Percentiles rank a stretch among this genome's conserved stretches.
These are phyloP conservation scores for Haliclona indistincta DNA, from an alignment of 37 sponge, comb jelly and placozoan species.

Conservation along the genomic window DNA sequence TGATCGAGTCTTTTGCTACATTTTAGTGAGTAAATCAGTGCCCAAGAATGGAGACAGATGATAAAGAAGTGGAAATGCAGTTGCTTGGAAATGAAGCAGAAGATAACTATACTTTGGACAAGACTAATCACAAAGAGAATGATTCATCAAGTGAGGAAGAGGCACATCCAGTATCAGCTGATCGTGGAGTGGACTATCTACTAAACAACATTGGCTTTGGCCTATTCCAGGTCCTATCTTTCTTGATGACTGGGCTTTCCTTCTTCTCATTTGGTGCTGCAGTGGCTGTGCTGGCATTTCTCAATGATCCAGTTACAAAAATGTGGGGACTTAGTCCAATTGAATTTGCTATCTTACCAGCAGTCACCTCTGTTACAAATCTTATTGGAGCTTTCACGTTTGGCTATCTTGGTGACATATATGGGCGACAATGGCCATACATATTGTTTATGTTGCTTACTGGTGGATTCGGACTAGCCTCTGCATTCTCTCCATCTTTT, in stretches of 20 bases:
- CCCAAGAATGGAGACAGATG: no score
- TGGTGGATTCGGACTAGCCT: constrained; percentile 22
- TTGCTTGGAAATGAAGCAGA: no score
- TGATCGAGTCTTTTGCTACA: no score
- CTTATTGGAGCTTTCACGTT: constrained; percentile 25
- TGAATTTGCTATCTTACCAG: constrained; percentile 33
- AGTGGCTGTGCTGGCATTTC: constrained; percentile 9
- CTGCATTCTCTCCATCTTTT: constrained; percentile 48
- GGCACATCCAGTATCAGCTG: no score
- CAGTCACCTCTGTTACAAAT: constrained; percentile 17
- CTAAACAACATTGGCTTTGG: constrained; percentile 37
- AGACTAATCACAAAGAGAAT: no score
- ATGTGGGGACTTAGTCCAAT: constrained; percentile 13
- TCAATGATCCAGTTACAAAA: neutral
- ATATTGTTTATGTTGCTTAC: constrained; percentile 1
- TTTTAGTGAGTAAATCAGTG: no score
- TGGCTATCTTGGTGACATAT: constrained; percentile 28
- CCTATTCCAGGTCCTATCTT: constrained; percentile 24
- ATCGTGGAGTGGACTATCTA: constrained; percentile 12
- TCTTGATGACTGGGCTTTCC: constrained; percentile 10
- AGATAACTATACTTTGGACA: no score
- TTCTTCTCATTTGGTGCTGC: constrained; percentile 20
- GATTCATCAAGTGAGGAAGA: no score
- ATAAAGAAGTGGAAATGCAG: no score
- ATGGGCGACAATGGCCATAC: constrained; percentile 58